Base-by-base conservation (phyloP, 1,140 invertebrate genomes). In the Gonatopus flavifemur region DNA sequence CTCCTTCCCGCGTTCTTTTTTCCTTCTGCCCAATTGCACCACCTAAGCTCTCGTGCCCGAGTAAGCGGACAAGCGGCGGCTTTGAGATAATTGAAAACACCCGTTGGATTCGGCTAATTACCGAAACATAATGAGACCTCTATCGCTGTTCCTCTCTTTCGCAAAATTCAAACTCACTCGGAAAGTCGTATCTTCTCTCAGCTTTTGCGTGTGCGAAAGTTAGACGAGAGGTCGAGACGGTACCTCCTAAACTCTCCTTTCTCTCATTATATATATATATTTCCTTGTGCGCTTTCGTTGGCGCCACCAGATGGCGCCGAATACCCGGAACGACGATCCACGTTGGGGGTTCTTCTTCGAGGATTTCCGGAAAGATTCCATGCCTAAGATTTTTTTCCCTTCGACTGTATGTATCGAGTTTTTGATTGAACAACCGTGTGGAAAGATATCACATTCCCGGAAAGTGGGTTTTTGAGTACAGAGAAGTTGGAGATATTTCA, bases 61-160 rank as follows among this genome's bases (percentile, higher is more conserved):
- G n/a, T n/a, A n/a, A n/a, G 9, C 43, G 49, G 39, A 64, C 48
- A 64, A 68, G 68, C 68, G 68, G 68, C 65, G 63, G 57, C 68
- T 70, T 70, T 70, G 67, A 67, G 57, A 55, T 67, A 69, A 70
- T 70, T 70, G 68, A 69, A 69, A 70, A 70, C 68, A 70, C 67
- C 63, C 66, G 60, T 60, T 64, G 64, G 66, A 70, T 70, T 69
- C 60, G 65, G 68, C 65, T 67, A 70, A 70, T 70, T 70, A 70
- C 66, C 64, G 58, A 69, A 69, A 67, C 66, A 70, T 69, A 70
- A 70, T 66, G 64, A 64, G 59, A 43, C 57, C 56, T 57, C 57
- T 67, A 55, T 63, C 52, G 12, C 20, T 25, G 45, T 38, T 19
- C 10, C 32, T 20, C 30, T 18, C 33, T 37, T 28, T 30, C 36